Percentiles rank a stretch among this genome's conserved stretches.
Conservation (phyloP, 2,888 invertebrate genomes). For the Zhuqinia jingwanae region DNA sequence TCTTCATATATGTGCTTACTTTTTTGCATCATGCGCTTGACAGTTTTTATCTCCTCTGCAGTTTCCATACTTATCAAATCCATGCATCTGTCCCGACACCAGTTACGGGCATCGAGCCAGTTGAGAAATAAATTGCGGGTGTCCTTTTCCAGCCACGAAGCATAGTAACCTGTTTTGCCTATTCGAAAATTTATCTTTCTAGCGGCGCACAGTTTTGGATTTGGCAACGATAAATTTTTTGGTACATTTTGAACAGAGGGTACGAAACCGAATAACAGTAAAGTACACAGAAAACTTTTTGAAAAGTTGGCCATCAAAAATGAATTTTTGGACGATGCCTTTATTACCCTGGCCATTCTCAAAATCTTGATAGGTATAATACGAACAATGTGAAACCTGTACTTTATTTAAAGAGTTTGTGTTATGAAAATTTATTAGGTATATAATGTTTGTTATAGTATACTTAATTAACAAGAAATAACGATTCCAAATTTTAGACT, state of each 20-base stretch:
- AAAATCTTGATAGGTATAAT: not conserved
- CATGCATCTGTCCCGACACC: constrained; percentile 96
- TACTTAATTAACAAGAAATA: not conserved
- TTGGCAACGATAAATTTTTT: constrained; percentile 69
- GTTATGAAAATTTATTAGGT: too few species aligned
- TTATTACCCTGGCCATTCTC: constrained; percentile 54
- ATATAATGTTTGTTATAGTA: too few species aligned
- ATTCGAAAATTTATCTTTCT: constrained; percentile 70
- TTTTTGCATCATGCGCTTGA: constrained; percentile 91
- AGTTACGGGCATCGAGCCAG: constrained; percentile 94
- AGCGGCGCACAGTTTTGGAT: constrained; percentile 71
- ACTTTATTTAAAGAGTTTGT: not conserved
- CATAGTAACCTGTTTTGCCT: constrained; percentile 69
- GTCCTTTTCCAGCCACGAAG: constrained; percentile 71
- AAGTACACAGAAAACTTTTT: not conserved
- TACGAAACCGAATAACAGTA: constrained; percentile 52
- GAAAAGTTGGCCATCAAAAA: not conserved
- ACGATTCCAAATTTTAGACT: not conserved
- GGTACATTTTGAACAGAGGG: constrained; percentile 56
- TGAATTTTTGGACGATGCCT: constrained; percentile 19
- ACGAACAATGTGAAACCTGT: not conserved
- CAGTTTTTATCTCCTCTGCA: constrained; percentile 93
- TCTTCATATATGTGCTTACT: constrained; percentile 84
- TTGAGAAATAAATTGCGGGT: constrained; percentile 83
- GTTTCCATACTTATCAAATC: constrained; percentile 94